Conservation (phyloP, 2,113 vertebrate genomes). For the Delphinus delphis region DNA sequence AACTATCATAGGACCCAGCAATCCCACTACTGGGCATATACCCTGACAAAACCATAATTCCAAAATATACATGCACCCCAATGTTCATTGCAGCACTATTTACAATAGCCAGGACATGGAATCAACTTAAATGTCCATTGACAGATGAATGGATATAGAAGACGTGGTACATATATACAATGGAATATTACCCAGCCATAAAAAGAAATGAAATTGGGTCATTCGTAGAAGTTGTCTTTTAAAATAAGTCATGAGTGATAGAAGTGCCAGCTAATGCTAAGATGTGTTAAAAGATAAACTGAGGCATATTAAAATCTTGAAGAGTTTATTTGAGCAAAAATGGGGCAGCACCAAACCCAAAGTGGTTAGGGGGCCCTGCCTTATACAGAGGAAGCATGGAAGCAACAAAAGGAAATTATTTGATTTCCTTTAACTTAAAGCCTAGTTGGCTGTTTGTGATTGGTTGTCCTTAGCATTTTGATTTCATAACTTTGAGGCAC, state of each 20-base stretch:
- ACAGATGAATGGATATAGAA: too few relatives aligned
- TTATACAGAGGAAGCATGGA: neutral
- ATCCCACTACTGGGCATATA: too few relatives aligned
- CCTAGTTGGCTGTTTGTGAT: neutral
- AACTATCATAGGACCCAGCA: too few relatives aligned
- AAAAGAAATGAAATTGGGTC: too few relatives aligned
- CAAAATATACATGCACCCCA: too few relatives aligned
- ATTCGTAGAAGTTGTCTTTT: neutral
- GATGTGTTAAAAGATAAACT: neutral
- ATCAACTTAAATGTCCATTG: too few relatives aligned
- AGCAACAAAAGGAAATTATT: neutral
- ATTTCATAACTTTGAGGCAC: neutral
- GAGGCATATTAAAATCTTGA: neutral
- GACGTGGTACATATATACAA: too few relatives aligned
- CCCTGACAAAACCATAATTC: too few relatives aligned
- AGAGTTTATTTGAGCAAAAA: neutral
- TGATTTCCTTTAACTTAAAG: neutral
- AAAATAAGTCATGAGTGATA: neutral
- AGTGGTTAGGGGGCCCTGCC: neutral
- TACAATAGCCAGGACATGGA: too few relatives aligned
- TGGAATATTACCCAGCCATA: too few relatives aligned
- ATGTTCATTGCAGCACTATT: too few relatives aligned
- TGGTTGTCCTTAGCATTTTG: neutral
- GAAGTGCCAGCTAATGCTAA: neutral
- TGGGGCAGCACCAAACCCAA: neutral